Conservation (phyloP, 2,888 invertebrate species). For the Calameuta pallipes region DNA sequence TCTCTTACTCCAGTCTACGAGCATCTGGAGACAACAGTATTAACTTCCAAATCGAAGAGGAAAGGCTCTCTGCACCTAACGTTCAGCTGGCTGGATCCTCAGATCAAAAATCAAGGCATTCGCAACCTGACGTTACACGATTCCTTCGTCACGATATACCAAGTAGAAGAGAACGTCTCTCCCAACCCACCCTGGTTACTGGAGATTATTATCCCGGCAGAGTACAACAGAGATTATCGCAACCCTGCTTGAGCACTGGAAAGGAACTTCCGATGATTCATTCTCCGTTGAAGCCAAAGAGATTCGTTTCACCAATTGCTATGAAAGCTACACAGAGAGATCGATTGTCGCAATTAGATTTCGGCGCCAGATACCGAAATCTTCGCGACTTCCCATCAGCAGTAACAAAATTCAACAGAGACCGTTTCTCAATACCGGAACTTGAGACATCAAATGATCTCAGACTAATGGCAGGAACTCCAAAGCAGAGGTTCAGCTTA, state of each 20-base stretch:
- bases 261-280: slow-evolving; percentile 32
- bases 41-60: slow-evolving; percentile 44
- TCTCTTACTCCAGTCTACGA: slow-evolving; percentile 56
- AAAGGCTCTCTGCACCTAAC: slow-evolving; percentile 50
- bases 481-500: slow-evolving; percentile 57
- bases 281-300: slow-evolving; percentile 50
- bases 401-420: slow-evolving; percentile 51
- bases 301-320: slow-evolving; percentile 36
- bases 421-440: slow-evolving; percentile 59
- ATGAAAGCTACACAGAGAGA: slow-evolving; percentile 49
- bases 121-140: slow-evolving; percentile 47
- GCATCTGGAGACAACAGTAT: slow-evolving; percentile 54
- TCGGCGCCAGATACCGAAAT: slow-evolving; percentile 49
- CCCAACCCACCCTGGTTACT: slow-evolving; percentile 56
- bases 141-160: slow-evolving; percentile 37
- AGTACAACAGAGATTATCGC: slow-evolving; percentile 56
- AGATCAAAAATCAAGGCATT: slow-evolving; percentile 30
- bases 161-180: slow-evolving; percentile 52
- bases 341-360: slow-evolving; percentile 52
- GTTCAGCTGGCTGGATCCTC: slow-evolving; percentile 30
- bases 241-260: slow-evolving; percentile 51
- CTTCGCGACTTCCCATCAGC: slow-evolving; percentile 36
- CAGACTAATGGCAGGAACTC: slow-evolving; percentile 55
- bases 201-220: slow-evolving; percentile 56
- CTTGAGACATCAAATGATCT: slow-evolving; percentile 58